Base-by-base conservation (phyloP, 1,140 invertebrate species). In the Tenebrio molitor region DNA sequence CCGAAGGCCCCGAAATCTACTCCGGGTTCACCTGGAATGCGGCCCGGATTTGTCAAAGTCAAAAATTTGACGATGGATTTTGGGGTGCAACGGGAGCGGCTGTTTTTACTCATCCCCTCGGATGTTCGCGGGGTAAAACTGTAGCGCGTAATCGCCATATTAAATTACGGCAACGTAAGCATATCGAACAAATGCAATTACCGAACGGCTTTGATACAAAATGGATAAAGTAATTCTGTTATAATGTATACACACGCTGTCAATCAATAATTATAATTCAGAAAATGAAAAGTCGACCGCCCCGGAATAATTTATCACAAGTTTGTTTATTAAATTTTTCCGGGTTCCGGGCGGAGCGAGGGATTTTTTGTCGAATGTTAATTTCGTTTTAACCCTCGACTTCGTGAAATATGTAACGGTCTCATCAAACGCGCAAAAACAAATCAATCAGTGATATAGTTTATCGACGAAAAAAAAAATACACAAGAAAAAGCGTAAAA, bases 371-470 rank as follows among this genome's bases (percentile, higher is more conserved):
- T n/a, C 46, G 19, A 53, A 21, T 58, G 50, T 58, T 58, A 58
- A 58, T 58, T 58, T 58, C 50, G 23, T 29, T 58, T 58, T 58
- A 58, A 58, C 50, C 10, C 50, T 25, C 50, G 29, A 58, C 50
- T 29, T 58, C 50, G 15, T 58, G 50, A 58, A 58, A 58, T 58
- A 58, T 58, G 50, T 58, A 58, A 58, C 50, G 12, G n/a, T 25
- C 50, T 58, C 50, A 58, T 58, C 50, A 58, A 58, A 58, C 29
- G 50, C 50, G 50, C 21, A 29, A 58, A 58, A 58, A 58, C 50
- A 58, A 58, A 58, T 58, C 50, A 58, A 58, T 58, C 50, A 58
- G 50, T 29, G 23, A 58, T 58, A 58, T 58, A 58, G 16, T 50
- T 58, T 10, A 6, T 8, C 23, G 10, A 3, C 10, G 15, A 3